A percentile compares a stretch with the other conserved stretches of the same genome.
These are phyloP conservation scores for Capitella teleta DNA, from an alignment of 1,140 invertebrate species.

Conservation along the genomic window DNA sequence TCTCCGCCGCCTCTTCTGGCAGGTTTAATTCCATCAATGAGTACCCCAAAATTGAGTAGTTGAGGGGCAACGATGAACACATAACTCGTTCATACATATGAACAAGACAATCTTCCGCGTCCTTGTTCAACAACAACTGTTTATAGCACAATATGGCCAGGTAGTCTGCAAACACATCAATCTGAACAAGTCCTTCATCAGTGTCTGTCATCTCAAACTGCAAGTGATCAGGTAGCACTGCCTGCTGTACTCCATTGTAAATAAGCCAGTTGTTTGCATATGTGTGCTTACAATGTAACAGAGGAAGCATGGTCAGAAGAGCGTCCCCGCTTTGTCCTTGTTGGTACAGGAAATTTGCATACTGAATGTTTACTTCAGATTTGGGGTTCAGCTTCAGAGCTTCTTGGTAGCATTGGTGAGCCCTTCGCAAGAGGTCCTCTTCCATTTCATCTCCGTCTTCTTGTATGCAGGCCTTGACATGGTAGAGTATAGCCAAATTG, in stretches of 20 bases:
- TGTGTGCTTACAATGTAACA: too few relatives aligned
- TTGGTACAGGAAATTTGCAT: slow-evolving; percentile 13
- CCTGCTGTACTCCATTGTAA: slow-evolving; percentile 13
- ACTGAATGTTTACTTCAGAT: slow-evolving; percentile 7
- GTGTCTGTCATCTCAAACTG: slow-evolving; percentile 8
- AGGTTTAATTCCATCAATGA: slow-evolving; percentile 10
- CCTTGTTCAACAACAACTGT: slow-evolving; percentile 4
- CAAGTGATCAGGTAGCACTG: slow-evolving; percentile 12
- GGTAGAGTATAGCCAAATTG: slow-evolving; percentile 9
- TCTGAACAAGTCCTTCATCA: slow-evolving; percentile 6
- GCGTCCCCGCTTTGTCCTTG: slow-evolving; percentile 7
- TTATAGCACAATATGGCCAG: slow-evolving; percentile 12
- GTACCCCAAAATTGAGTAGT: slow-evolving; percentile 8
- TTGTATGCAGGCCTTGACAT: slow-evolving; percentile 10
- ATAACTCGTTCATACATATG: background rate
- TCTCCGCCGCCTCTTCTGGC: slow-evolving; percentile 5
- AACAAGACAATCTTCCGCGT: slow-evolving; percentile 8
- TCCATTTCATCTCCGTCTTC: slow-evolving; percentile 6
- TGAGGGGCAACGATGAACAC: slow-evolving; percentile 1
- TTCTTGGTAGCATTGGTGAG: slow-evolving; percentile 8
- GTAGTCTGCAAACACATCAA: slow-evolving; percentile 7
- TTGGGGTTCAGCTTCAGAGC: background rate
- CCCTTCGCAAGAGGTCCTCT: background rate
- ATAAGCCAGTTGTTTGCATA: background rate
- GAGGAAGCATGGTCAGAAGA: slow-evolving; percentile 2